These are phyloP conservation scores for Drosophila kanapiae DNA, from an alignment of 1,140 invertebrate species.

Conservation along the genomic window DNA sequence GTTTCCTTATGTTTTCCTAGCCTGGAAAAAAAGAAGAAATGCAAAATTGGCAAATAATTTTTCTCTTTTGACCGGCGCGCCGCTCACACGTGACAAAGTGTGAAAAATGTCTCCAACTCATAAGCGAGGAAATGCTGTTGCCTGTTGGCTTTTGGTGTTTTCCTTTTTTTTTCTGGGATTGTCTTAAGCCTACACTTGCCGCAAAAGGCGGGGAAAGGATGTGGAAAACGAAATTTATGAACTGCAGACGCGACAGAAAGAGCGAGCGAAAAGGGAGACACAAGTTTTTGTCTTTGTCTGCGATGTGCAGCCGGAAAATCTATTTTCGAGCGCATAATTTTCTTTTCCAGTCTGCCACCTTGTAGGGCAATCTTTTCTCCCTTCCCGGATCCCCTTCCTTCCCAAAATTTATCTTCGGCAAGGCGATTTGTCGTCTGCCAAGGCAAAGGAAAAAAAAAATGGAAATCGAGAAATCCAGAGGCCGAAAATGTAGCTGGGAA, in stretches of 20 bases:
- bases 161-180: conserved; percentile 49
- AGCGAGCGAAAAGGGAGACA: conserved; percentile 5
- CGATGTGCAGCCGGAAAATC: conserved; percentile 70
- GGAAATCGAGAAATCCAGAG: not conserved
- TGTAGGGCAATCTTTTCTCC: conserved; percentile 53
- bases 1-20: conserved; percentile 21
- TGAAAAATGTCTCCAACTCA: conserved; percentile 70
- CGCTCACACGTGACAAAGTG: conserved; percentile 70
- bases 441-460: conserved; percentile 26
- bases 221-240: conserved; percentile 70
- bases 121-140: conserved; percentile 33
- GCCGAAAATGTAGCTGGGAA: conserved; percentile 31
- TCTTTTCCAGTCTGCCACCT: conserved; percentile 76
- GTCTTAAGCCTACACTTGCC: conserved; percentile 57
- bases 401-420: conserved; percentile 53
- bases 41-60: conserved; percentile 51
- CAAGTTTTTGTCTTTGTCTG: conserved; percentile 37
- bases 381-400: not conserved
- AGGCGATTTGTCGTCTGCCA: conserved; percentile 72
- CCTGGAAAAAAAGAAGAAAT: conserved; percentile 32
- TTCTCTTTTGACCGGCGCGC: conserved; percentile 28
- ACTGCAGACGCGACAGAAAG: conserved; percentile 65
- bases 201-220: conserved; percentile 51
- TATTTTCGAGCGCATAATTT: conserved; percentile 79
- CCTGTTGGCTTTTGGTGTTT: conserved; percentile 12